Conservation (phyloP, 2,113 vertebrate genomes). For the Oncorhynchus keta region DNA sequence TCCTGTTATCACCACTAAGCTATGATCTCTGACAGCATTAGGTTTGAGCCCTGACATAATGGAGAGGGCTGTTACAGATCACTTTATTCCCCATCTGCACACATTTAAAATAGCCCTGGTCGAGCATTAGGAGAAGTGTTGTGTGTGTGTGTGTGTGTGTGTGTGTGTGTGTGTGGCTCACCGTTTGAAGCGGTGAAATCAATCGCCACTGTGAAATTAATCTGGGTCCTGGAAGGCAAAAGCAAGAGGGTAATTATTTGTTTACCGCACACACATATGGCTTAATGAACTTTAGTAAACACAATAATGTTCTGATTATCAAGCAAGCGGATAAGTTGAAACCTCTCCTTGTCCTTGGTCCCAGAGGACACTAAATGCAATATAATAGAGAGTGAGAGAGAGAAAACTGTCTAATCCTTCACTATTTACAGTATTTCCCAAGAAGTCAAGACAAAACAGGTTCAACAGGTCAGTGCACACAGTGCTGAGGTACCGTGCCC, state of each 20-base stretch:
- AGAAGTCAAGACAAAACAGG: too few relatives aligned
- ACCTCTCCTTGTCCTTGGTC: not conserved
- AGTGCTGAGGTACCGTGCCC: too few relatives aligned
- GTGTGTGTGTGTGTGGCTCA: conserved; percentile 65
- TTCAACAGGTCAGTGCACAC: too few relatives aligned
- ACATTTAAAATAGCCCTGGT: conserved; percentile 57
- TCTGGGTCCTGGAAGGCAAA: conserved; percentile 89
- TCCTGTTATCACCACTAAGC: conserved; percentile 39
- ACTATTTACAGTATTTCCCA: too few relatives aligned
- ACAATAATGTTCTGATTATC: conserved; percentile 20
- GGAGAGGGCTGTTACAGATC: conserved; percentile 53
- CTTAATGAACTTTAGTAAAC: conserved; percentile 11
- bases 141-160: not conserved
- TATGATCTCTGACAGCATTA: conserved; percentile 40
- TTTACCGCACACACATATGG: not conserved
- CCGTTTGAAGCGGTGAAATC: conserved; percentile 99
- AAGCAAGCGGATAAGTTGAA: conserved; percentile 8
- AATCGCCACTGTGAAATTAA: conserved; percentile 99
- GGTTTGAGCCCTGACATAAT: conserved; percentile 45
- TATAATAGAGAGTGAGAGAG: not conserved
- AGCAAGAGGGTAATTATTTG: conserved; percentile 45
- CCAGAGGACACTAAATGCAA: not conserved
- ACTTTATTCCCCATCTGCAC: conserved; percentile 55
- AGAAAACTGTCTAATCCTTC: too few relatives aligned
- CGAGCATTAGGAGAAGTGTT: not conserved